Evolutionary conservation across 1,140 invertebrate species (phyloP).

Genomic region (Tenebrio molitor): DNA sequence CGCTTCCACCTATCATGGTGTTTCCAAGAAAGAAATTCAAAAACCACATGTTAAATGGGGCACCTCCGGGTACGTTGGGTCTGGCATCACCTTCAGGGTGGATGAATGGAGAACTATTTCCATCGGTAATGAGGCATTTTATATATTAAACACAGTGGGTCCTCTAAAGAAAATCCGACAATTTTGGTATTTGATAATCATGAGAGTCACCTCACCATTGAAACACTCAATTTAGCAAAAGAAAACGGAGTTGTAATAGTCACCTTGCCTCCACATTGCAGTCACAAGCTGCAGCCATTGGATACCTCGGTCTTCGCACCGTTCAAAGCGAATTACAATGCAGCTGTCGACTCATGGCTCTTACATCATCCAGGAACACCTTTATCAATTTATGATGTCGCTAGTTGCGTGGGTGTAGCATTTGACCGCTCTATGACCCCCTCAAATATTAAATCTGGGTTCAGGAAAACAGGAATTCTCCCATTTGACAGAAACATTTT

Average conservation of each 20-base stretch:
- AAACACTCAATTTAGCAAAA: constrained; percentile 57
- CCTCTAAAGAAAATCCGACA: constrained; percentile 41
- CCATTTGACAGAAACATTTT: background rate
- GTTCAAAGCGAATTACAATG: too few species aligned
- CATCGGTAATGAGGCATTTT: constrained; percentile 11
- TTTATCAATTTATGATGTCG: constrained; percentile 3
- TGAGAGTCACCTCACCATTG: constrained; percentile 52
- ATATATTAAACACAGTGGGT: constrained; percentile 46
- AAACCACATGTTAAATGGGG: background rate
- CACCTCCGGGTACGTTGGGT: constrained; percentile 8
- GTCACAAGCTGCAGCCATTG: constrained; percentile 61
- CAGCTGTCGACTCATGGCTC: background rate
- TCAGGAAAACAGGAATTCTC: background rate
- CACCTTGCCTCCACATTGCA: too few species aligned
- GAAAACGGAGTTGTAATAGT: constrained; percentile 57
- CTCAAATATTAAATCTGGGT: background rate
- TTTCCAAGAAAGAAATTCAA: constrained; percentile 28
- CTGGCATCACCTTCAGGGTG: background rate
- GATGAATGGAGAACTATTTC: constrained; percentile 21
- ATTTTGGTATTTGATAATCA: constrained; percentile 53
- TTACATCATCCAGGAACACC: background rate
- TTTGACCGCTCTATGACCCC: background rate
- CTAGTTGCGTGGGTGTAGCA: background rate
- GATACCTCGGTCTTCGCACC: constrained; percentile 49
- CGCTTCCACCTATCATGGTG: constrained; percentile 21